Evolutionary conservation across 1,140 invertebrate species (phyloP).

Genomic region (Drosophila sp.): DNA sequence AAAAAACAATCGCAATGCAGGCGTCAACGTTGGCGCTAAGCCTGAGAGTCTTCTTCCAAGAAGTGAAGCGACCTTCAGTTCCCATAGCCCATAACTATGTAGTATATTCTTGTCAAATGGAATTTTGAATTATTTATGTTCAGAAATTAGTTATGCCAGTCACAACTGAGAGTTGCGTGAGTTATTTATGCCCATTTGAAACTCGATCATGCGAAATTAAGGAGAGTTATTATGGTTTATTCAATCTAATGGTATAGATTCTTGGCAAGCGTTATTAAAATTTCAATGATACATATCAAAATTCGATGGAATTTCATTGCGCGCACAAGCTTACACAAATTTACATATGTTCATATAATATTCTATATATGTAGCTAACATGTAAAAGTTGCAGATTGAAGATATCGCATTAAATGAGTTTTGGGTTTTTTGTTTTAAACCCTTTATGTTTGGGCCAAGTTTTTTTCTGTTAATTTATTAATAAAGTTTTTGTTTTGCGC

Average conservation of each 20-base stretch:
- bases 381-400: not conserved
- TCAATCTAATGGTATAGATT: not conserved
- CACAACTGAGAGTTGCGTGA: constrained; percentile 6
- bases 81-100: constrained; percentile 4
- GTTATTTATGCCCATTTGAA: constrained; percentile 10
- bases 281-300: constrained; percentile 8
- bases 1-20: not conserved
- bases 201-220: constrained; percentile 11
- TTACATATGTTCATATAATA: not conserved
- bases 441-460: too few relatives aligned
- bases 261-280: constrained; percentile 1
- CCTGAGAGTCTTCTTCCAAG: constrained; percentile 3
- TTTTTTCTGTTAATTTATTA: too few relatives aligned
- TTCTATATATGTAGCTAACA: not conserved
- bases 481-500: too few relatives aligned
- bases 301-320: constrained; percentile 10
- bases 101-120: constrained; percentile 3
- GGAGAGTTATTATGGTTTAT: constrained; percentile 9
- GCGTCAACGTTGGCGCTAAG: not conserved
- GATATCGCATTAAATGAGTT: too few relatives aligned
- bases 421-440: too few relatives aligned
- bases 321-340: constrained; percentile 1
- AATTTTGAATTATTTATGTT: constrained; percentile 4
- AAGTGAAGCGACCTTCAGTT: constrained; percentile 1
- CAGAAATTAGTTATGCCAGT: constrained; percentile 8